A percentile compares a stretch with the other conserved stretches of the same genome.
Evolutionary conservation across 2,797 vertebrate species (phyloP).

Genomic region (Melanogrammus aeglefinus): DNA sequence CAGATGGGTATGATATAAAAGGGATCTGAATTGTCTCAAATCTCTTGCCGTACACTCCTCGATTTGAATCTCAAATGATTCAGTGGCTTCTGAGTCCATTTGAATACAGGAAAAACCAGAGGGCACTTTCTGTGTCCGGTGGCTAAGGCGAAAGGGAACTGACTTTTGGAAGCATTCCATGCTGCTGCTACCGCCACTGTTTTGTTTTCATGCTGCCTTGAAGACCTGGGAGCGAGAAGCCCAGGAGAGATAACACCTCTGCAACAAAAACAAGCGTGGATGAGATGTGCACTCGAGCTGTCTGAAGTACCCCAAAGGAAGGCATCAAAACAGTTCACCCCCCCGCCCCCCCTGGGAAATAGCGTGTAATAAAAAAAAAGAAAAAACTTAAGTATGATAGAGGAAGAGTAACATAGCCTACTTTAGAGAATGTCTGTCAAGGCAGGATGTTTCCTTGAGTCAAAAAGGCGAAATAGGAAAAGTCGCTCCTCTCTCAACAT

Average conservation of each 20-base stretch:
- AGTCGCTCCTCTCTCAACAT: background rate
- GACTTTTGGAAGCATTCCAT: slow-evolving; percentile 16
- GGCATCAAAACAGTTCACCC: slow-evolving; percentile 20
- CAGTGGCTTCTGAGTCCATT: slow-evolving; percentile 48
- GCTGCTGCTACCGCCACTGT: background rate
- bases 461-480: background rate
- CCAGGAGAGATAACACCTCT: slow-evolving; percentile 33
- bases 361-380: background rate
- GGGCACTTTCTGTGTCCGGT: slow-evolving; percentile 46
- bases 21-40: slow-evolving; percentile 52
- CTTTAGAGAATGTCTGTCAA: background rate
- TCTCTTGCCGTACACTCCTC: slow-evolving; percentile 36
- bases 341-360: background rate
- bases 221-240: slow-evolving; percentile 26
- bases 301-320: slow-evolving; percentile 32
- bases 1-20: slow-evolving; percentile 50
- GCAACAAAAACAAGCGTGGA: slow-evolving; percentile 25
- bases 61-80: slow-evolving; percentile 65
- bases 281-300: slow-evolving; percentile 13
- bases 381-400: background rate
- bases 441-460: background rate
- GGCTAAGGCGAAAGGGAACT: slow-evolving; percentile 20
- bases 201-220: slow-evolving; percentile 36
- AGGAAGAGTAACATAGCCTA: background rate
- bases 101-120: slow-evolving; percentile 57